A percentile compares a stretch with the other conserved stretches of the same genome.
Conservation (phyloP, 1,140 invertebrate species). For the Drosophila pectinifera region DNA sequence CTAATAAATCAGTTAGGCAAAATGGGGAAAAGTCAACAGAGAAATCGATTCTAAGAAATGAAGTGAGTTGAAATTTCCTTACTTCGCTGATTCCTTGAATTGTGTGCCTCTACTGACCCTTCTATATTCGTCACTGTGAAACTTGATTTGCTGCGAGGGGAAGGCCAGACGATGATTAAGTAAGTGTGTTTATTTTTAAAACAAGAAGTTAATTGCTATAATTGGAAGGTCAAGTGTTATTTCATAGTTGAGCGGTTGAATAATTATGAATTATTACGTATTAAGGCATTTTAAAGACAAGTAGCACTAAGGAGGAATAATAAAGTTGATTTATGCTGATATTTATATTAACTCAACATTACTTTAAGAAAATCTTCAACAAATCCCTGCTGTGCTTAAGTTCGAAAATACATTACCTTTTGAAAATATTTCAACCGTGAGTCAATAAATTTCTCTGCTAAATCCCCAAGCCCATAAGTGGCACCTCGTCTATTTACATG, state of each 20-base stretch:
- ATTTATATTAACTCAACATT: neutral
- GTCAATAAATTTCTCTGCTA: conserved; percentile 5
- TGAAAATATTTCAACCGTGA: conserved; percentile 2
- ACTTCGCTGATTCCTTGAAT: neutral
- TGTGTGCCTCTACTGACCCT: conserved; percentile 2
- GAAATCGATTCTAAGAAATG: conserved; percentile 29
- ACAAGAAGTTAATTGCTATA: neutral
- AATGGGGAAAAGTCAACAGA: conserved; percentile 3
- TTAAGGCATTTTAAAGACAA: neutral
- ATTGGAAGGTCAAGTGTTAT: neutral
- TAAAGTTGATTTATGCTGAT: neutral
- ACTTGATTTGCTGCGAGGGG: conserved; percentile 8
- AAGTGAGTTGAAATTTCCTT: conserved; percentile 7
- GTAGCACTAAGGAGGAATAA: neutral
- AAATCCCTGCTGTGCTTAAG: too few species aligned
- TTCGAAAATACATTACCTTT: neutral
- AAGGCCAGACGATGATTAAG: neutral
- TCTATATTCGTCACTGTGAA: neutral
- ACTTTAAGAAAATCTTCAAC: too few species aligned
- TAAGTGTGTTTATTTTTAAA: neutral
- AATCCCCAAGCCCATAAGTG: conserved; percentile 2
- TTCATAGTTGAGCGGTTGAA: neutral
- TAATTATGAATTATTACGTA: neutral
- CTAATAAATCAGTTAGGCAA: conserved; percentile 33
- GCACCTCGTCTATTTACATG: neutral